phyloP scores from a whole-genome alignment of 2,797 vertebrate species.

The Vultur gryphus region DNA sequence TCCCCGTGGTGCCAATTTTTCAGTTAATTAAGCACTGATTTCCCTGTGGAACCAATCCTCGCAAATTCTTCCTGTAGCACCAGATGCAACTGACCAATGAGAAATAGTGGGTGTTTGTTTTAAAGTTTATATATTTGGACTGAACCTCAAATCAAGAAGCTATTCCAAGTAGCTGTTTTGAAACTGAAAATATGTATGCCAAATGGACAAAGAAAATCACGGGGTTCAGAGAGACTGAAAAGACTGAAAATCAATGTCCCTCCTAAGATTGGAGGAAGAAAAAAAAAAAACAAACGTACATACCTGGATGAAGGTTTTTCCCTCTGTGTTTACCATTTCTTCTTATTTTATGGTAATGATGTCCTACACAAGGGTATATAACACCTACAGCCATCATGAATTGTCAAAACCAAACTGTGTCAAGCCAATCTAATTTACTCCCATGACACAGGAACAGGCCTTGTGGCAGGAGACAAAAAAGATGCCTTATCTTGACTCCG shows the following conservation, averaged over 20 bases:
- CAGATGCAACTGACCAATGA: not conserved
- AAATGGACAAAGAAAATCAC: not conserved
- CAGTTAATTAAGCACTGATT: not conserved
- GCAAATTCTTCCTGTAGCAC: not conserved
- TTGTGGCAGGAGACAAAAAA: not conserved
- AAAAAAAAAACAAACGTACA: not conserved
- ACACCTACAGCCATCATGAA: not conserved
- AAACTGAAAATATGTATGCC: not conserved
- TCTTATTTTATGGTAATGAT: not conserved
- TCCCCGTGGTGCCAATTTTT: not conserved
- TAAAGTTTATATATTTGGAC: not conserved
- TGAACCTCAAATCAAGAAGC: not conserved
- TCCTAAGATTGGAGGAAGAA: not conserved
- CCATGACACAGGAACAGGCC: not conserved
- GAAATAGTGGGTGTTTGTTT: not conserved
- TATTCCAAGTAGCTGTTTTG: not conserved
- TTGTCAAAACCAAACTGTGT: slow-evolving; percentile 1
- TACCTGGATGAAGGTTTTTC: not conserved
- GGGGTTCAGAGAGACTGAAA: not conserved
- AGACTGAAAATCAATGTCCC: not conserved
- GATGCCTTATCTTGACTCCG: not conserved
- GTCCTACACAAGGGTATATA: not conserved
- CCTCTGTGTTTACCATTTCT: not conserved
- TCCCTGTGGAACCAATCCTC: not conserved
- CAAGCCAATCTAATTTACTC: not conserved